Conservation (phyloP, 2,113 vertebrate genomes). For the Pituophis catenifer region DNA sequence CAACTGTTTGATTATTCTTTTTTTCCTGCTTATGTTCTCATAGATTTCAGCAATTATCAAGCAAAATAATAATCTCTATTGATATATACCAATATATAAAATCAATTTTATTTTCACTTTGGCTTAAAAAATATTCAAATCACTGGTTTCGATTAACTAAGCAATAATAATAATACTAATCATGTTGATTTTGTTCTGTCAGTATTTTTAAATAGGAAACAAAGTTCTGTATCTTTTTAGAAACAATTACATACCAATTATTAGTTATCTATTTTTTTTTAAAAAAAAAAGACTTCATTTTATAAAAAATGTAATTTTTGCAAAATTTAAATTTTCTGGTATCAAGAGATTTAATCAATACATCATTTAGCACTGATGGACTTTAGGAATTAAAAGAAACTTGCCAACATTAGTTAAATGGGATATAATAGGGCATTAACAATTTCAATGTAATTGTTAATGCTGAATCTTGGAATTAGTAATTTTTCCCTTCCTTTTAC, state of each 20-base stretch:
- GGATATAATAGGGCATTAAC: neutral
- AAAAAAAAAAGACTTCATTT: neutral
- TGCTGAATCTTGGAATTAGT: neutral
- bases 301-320: neutral
- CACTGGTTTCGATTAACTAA: conserved; percentile 16
- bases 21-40: neutral
- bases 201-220: neutral
- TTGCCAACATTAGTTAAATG: neutral
- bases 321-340: neutral
- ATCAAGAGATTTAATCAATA: neutral
- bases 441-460: neutral
- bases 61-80: conserved; percentile 6
- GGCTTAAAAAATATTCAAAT: neutral
- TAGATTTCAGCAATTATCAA: conserved; percentile 39
- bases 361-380: neutral
- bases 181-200: neutral
- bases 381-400: neutral
- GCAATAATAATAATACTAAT: neutral
- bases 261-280: neutral
- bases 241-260: neutral
- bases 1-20: neutral
- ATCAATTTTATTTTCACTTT: conserved; percentile 6
- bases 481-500: too few species aligned
- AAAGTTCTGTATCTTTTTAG: neutral
- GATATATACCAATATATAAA: neutral